These are phyloP conservation scores for Drosophila vallismaia DNA, from an alignment of 2,888 invertebrate species.

Conservation along the genomic window DNA sequence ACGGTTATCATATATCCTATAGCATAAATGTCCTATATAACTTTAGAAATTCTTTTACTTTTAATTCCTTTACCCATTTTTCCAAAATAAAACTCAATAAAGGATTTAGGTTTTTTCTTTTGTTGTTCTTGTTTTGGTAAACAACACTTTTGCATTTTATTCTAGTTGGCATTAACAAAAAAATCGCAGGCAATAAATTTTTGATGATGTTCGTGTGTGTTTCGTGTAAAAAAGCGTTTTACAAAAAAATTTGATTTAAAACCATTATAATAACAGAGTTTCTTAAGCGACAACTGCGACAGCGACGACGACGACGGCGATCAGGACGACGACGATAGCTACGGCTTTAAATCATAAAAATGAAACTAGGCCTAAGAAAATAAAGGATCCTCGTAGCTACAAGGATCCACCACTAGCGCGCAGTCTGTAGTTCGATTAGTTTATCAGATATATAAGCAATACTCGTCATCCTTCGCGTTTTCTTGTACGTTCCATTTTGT, in stretches of 20 bases:
- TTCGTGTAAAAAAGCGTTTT: constrained; percentile 45
- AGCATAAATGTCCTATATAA: background rate
- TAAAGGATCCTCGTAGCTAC: constrained; percentile 14
- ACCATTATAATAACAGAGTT: constrained; percentile 53
- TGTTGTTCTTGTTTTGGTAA: constrained; percentile 14
- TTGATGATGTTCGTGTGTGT: constrained; percentile 16
- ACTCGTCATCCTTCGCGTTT: constrained; percentile 16
- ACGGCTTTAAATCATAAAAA: constrained; percentile 44
- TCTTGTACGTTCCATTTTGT: constrained; percentile 30
- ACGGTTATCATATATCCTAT: constrained; percentile 8
- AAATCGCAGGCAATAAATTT: constrained; percentile 52
- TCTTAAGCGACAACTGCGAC: constrained; percentile 36
- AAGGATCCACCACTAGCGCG: constrained; percentile 39
- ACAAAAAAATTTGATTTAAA: constrained; percentile 64
- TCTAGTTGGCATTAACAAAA: constrained; percentile 62
- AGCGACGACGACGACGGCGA: constrained; percentile 6
- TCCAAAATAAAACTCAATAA: background rate
- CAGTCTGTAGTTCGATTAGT: constrained; percentile 46
- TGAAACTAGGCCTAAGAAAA: constrained; percentile 35
- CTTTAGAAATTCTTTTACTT: background rate
- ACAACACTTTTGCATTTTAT: constrained; percentile 33
- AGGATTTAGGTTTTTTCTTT: background rate
- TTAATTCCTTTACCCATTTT: background rate
- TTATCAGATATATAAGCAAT: constrained; percentile 3
- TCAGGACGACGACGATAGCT: constrained; percentile 1